Conservation (phyloP, 2,797 vertebrate species). For the Sorex maritimensis region DNA sequence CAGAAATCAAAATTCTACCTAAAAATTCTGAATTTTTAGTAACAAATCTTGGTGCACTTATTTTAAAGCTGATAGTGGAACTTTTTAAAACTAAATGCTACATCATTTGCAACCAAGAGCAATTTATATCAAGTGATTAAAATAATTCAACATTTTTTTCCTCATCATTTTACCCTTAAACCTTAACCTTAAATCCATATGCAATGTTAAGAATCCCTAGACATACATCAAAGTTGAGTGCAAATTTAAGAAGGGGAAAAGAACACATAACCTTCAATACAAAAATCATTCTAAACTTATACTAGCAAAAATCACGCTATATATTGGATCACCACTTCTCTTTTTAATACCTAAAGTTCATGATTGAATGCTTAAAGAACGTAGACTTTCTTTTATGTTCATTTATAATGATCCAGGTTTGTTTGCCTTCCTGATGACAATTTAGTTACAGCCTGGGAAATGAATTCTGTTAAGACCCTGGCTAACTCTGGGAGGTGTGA, state of each 20-base stretch:
- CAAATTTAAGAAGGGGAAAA: background rate
- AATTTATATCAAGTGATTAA: conserved; percentile 58
- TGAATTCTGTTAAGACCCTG: conserved; percentile 49
- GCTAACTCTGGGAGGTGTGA: conserved; percentile 66
- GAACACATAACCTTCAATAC: background rate
- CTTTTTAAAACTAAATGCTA: background rate
- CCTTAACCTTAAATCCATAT: background rate
- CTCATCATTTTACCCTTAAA: conserved; percentile 47
- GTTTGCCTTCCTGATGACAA: conserved; percentile 67
- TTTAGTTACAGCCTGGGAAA: conserved; percentile 73
- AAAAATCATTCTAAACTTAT: background rate
- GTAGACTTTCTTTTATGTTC: conserved; percentile 27
- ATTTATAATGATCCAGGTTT: conserved; percentile 55
- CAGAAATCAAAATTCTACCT: background rate
- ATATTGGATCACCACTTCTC: conserved; percentile 14
- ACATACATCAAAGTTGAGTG: conserved; percentile 60
- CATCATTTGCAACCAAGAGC: conserved; percentile 41
- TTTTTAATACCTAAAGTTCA: background rate
- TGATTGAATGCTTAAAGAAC: conserved; percentile 64
- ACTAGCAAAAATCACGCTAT: conserved; percentile 19
- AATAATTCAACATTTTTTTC: conserved; percentile 42
- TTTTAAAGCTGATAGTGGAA: background rate
- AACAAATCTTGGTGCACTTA: background rate
- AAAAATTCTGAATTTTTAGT: background rate
- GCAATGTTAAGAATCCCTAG: conserved; percentile 34